Conservation (phyloP, 2,113 vertebrate genomes). For the Poeciliopsis occidentalis region DNA sequence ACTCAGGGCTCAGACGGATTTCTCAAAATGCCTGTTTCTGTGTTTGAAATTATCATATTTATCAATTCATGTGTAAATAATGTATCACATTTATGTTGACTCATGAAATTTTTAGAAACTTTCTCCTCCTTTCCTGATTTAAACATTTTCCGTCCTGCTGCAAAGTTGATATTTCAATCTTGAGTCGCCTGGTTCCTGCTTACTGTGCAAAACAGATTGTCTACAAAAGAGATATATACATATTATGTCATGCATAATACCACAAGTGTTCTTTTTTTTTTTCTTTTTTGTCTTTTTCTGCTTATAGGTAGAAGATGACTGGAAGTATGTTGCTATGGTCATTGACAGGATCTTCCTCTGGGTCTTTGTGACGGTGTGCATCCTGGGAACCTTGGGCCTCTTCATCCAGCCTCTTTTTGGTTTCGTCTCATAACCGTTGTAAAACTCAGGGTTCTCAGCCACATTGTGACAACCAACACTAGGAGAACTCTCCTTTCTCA, state of each 20-base stretch:
- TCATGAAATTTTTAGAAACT: conserved; percentile 15
- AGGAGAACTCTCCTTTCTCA: conserved; percentile 32
- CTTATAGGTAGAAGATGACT: conserved; percentile 94
- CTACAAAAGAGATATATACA: too few species aligned
- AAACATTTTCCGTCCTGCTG: not conserved
- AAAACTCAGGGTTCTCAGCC: conserved; percentile 3
- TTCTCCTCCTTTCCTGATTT: not conserved
- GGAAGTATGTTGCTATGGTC: conserved; percentile 97
- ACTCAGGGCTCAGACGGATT: conserved; percentile 44
- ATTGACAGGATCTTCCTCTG: conserved; percentile 97
- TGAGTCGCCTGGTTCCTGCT: too few species aligned
- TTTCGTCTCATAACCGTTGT: conserved; percentile 75
- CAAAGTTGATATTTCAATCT: conserved; percentile 10
- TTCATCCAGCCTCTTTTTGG: conserved; percentile 88
- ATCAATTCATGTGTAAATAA: conserved; percentile 47
- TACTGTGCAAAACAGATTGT: too few species aligned
- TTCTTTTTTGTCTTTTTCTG: conserved; percentile 41
- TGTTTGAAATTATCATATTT: conserved; percentile 57
- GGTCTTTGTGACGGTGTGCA: conserved; percentile 91
- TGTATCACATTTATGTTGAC: conserved; percentile 29
- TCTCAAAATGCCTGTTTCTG: conserved; percentile 48
- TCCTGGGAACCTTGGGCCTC: conserved; percentile 90
- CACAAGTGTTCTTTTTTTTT: not conserved
- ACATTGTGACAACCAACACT: conserved; percentile 1
- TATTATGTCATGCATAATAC: too few species aligned